These are phyloP conservation scores for Drosophila mayaguana DNA, from an alignment of 2,888 invertebrate species.

Conservation along the genomic window DNA sequence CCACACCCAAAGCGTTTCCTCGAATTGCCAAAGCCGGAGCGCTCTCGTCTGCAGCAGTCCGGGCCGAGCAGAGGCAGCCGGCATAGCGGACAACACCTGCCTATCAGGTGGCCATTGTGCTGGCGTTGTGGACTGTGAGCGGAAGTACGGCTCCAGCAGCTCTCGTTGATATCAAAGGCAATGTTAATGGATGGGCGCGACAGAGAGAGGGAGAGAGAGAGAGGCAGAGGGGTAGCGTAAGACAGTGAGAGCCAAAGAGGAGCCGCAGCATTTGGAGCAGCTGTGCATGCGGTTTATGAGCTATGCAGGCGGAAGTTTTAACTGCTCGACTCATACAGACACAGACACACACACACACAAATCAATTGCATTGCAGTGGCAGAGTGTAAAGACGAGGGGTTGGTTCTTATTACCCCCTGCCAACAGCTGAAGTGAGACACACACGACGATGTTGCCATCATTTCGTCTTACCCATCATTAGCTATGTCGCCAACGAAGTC, in stretches of 20 bases:
- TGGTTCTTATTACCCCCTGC: conserved; percentile 43
- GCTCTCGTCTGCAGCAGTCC: background rate
- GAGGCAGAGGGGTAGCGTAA: background rate
- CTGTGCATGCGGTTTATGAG: conserved; percentile 67
- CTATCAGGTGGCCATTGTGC: conserved; percentile 46
- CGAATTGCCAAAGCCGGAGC: conserved; percentile 24
- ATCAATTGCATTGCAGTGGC: conserved; percentile 56
- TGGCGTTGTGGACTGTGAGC: conserved; percentile 37
- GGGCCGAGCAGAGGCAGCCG: conserved; percentile 31
- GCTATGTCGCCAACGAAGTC: conserved; percentile 50
- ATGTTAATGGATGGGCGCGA: conserved; percentile 41
- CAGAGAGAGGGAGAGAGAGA: background rate
- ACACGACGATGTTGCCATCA: conserved; percentile 58
- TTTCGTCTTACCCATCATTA: conserved; percentile 53
- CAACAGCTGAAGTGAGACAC: conserved; percentile 59
- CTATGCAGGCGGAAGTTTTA: conserved; percentile 73
- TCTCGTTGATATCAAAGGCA: conserved; percentile 42
- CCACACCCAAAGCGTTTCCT: conserved; percentile 47
- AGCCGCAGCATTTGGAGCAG: conserved; percentile 56
- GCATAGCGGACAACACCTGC: conserved; percentile 70
- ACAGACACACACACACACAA: conserved; percentile 51
- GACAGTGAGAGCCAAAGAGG: background rate
- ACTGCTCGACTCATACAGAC: conserved; percentile 36
- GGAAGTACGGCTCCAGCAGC: conserved; percentile 66
- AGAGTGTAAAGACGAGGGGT: conserved; percentile 27